Base-by-base conservation (phyloP, 2,113 vertebrate species). In the Leptobrachium leishanense region DNA sequence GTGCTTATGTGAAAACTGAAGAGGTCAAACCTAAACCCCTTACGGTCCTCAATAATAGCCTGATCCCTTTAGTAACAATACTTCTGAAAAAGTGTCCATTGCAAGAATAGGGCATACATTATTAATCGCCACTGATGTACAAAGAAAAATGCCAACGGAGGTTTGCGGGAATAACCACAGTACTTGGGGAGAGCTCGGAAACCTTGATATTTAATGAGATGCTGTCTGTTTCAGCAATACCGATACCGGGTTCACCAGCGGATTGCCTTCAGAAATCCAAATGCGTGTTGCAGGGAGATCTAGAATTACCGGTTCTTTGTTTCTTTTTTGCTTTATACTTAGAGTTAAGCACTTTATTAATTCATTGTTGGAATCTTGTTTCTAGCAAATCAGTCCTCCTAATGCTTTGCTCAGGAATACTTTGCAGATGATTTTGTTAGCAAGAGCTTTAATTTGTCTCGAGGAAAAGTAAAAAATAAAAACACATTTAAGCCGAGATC, bases 361-460 rank as follows among this genome's bases (percentile, higher is more conserved):
- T 79, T 67, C 46, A 79, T 72, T 67, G 68, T 41, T 63, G 31
- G 20, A 73, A 73, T 67, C 40, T 3, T 20, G 2, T 68, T 57
- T 59, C 59, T 10, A 72, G 5, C 41, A 20, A 57, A 72, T 54
- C 57, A 54, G 43, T 72, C 54, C 46, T 54, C 63, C 64, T 74
- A 74, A 67, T 68, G 78, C 72, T 79, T 79, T 73, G 50, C 50
- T 43, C 54, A 67, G 63, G 50, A 74, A 68, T 68, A 68, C 50
- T n/a, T 54, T 80, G 62, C 66, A 43, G 71, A 68, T 74, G 12
- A 50, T 74, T 74, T 54, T 73, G 71, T 71, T 40, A 57, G 31
- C 41, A 67, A 68, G 53, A 64, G 71, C 39, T 53, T 74, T 80
- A 59, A 80, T 80, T 74, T 80, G 54, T 74, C 72, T 80, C 63